Conservation (phyloP, 2,888 invertebrate genomes). For the Eupithecia pulchellata region DNA sequence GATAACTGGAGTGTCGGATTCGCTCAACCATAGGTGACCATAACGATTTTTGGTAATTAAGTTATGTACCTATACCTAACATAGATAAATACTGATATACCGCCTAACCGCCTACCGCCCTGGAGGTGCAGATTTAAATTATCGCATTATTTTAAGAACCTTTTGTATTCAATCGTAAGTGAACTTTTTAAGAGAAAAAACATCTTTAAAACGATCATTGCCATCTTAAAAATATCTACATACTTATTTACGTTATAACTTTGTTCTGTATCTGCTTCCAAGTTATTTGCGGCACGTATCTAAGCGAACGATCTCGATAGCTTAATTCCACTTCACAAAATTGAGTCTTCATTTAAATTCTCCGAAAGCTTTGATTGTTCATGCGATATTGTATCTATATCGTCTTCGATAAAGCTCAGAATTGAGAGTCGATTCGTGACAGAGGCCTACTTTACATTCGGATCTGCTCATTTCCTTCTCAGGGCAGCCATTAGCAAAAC, state of each 20-base stretch:
- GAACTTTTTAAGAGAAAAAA: too few relatives aligned
- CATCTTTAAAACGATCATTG: too few relatives aligned
- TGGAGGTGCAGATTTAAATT: too few relatives aligned
- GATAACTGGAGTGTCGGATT: too few relatives aligned
- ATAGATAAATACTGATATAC: too few relatives aligned
- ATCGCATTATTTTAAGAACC: too few relatives aligned
- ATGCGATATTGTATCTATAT: constrained; percentile 12
- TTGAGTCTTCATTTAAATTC: constrained; percentile 16
- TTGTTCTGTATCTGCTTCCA: constrained; percentile 1
- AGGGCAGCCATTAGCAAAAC: constrained; percentile 71
- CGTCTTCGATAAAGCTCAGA: constrained; percentile 1
- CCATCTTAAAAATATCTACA: not conserved
- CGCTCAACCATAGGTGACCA: too few relatives aligned
- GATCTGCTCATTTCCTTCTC: constrained; percentile 65
- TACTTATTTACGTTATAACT: not conserved
- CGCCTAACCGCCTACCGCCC: too few relatives aligned
- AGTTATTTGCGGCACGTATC: constrained; percentile 16
- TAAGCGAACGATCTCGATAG: constrained; percentile 12
- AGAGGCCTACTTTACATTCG: constrained; percentile 42
- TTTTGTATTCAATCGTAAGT: too few relatives aligned
- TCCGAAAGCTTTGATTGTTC: constrained; percentile 10
- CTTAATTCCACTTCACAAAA: constrained; percentile 15
- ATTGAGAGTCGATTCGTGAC: constrained; percentile 7
- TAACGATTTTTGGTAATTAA: too few relatives aligned
- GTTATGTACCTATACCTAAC: too few relatives aligned